phyloP scores from a whole-genome alignment of 2,113 vertebrate genomes.

The Xiphorhynchus elegans region DNA sequence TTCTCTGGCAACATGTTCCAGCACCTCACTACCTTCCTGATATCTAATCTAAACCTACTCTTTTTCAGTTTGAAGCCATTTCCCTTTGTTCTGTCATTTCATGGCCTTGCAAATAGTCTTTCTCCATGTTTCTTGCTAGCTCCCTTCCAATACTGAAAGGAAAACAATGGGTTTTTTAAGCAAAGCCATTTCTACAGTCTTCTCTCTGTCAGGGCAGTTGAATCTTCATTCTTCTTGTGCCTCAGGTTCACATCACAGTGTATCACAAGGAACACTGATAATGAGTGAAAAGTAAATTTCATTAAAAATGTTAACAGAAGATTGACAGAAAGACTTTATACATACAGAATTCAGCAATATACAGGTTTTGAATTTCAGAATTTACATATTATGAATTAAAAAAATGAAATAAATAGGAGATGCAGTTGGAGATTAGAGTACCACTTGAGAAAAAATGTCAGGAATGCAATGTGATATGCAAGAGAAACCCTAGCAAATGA shows the following conservation, averaged over 20 bases:
- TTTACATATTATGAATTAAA: not conserved
- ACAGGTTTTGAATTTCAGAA: not conserved
- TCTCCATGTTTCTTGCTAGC: not conserved
- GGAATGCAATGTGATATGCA: not conserved
- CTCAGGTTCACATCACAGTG: not conserved
- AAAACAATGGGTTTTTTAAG: not conserved
- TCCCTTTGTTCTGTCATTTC: not conserved
- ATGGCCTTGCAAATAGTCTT: not conserved
- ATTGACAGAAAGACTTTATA: not conserved
- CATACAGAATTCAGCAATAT: not conserved
- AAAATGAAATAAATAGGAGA: not conserved
- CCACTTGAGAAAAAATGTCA: not conserved
- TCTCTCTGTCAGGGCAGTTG: not conserved
- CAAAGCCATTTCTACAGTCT: not conserved
- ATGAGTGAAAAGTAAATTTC: not conserved
- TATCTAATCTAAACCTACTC: not conserved
- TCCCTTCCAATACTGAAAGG: not conserved
- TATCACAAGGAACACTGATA: rapidly evolving
- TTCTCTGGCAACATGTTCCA: not conserved
- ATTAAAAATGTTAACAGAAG: not conserved
- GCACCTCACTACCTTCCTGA: not conserved
- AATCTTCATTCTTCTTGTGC: not conserved
- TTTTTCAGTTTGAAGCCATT: not conserved
- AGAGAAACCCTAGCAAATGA: not conserved
- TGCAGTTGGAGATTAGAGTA: not conserved